Evolutionary conservation across 2,888 invertebrate species (phyloP).

Genomic region (Lasius fuliginosus): DNA sequence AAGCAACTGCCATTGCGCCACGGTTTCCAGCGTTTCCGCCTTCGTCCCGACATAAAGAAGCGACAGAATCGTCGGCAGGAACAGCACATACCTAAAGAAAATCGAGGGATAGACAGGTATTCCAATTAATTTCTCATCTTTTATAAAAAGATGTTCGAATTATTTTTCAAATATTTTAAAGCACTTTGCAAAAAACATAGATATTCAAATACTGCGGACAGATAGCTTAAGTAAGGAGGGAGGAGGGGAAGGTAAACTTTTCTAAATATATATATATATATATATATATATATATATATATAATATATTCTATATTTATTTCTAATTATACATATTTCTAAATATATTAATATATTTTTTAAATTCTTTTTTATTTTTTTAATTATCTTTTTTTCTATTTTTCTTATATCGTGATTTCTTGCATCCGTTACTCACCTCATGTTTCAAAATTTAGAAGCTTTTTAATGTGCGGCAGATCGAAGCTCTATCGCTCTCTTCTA

Average conservation of each 20-base stretch:
- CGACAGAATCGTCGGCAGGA: background rate
- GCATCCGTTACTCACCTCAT: slow-evolving; percentile 24
- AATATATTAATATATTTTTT: background rate
- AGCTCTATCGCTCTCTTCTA: background rate
- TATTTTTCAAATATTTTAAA: slow-evolving; percentile 7
- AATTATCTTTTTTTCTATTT: background rate
- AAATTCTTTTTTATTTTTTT: background rate
- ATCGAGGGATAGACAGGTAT: background rate
- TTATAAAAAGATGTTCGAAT: background rate
- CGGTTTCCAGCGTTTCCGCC: slow-evolving; percentile 82
- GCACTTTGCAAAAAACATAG: background rate
- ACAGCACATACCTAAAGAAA: background rate
- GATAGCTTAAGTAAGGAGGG: background rate
- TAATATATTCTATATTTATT: background rate
- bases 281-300: background rate
- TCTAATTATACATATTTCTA: background rate
- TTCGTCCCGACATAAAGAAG: background rate
- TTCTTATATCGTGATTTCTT: background rate
- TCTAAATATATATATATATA: background rate
- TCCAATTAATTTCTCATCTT: background rate
- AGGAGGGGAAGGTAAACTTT: background rate
- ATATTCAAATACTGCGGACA: background rate
- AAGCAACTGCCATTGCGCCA: slow-evolving; percentile 86
- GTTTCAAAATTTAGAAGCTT: background rate
- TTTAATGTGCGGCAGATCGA: background rate